Base-by-base conservation (phyloP, 2,113 vertebrate genomes). In the Himantopus leucocephalus region DNA sequence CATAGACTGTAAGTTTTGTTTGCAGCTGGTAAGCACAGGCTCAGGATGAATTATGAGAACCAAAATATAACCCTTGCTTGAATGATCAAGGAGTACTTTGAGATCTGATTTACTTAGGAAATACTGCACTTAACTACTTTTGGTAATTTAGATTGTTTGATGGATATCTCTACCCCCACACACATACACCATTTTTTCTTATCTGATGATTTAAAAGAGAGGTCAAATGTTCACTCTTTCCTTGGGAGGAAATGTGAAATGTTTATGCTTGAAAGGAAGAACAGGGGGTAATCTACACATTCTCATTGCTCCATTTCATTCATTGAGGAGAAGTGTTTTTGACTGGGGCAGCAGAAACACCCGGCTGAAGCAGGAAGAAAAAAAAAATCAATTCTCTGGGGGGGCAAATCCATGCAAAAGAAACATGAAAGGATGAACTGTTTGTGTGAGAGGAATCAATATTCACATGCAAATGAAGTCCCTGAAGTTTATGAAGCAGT, bases 391-490 rank as follows among this genome's bases (percentile, higher is more conserved):
- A 10, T 56, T 82, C 62, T 92, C 85, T 22, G 18, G 86, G 89
- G 95, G 95, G 91, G 52, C 55, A 95, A 97, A 96, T 90, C 91
- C 82, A 78, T 87, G 84, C 48, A 84, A 96, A 91, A 89, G n/a
- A 41, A 91, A 93, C 88, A 91, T 96, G 81, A 96, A 97, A 95
- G 85, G 55, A 96, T 92, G 94, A 96, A 71, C 84, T 78, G 77
- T 82, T 96, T 92, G 71, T 95, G 83, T 92, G 81, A 97, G 37
- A 94, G 50, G 63, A 96, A 92, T 97, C 85, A 94, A 97, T 96
- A 96, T 96, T 97, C 84, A 93, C 66, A 96, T 97, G 94, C 90
- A 97, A 96, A 97, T 97, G 32, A 95, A 95, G 85, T 85, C 96
- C 88, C 92, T 95, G 85, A 68, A 74, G 48, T 97, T 97, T 97